Percentiles rank a stretch among this genome's conserved stretches.
Conservation (phyloP, 2,113 vertebrate species). For the Rattus norvegicus region DNA sequence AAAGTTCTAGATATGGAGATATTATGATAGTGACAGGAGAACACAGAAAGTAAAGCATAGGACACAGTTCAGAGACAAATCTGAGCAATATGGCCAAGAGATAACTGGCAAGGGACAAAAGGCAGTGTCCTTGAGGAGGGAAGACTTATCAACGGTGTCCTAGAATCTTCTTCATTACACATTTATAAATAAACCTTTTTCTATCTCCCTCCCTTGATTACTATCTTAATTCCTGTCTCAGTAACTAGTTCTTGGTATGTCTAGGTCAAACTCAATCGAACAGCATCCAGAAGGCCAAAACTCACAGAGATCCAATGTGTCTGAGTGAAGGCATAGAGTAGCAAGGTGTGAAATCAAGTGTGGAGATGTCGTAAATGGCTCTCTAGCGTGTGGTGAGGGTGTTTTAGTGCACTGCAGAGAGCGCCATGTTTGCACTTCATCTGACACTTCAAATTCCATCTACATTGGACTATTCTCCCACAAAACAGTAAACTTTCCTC, state of each 20-base stretch:
- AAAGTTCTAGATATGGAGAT: not conserved
- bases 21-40: not conserved
- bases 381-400: not conserved
- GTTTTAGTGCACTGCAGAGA: not conserved
- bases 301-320: not conserved
- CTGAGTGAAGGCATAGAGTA: not conserved
- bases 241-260: not conserved
- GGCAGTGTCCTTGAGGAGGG: not conserved
- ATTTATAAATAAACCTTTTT: not conserved
- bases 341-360: not conserved
- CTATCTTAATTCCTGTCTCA: not conserved
- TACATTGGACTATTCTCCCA: constrained; percentile 32
- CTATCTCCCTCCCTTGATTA: not conserved
- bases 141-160: not conserved
- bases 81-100: not conserved
- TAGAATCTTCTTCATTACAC: not conserved
- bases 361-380: not conserved
- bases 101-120: not conserved
- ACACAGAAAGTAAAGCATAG: not conserved
- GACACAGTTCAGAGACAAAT: not conserved
- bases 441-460: not conserved
- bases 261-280: not conserved
- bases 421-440: not conserved
- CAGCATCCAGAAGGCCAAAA: rapidly evolving
- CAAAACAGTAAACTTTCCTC: not conserved